These are phyloP conservation scores for Hycleus cichorii DNA, from an alignment of 1,140 invertebrate genomes.

Conservation along the genomic window DNA sequence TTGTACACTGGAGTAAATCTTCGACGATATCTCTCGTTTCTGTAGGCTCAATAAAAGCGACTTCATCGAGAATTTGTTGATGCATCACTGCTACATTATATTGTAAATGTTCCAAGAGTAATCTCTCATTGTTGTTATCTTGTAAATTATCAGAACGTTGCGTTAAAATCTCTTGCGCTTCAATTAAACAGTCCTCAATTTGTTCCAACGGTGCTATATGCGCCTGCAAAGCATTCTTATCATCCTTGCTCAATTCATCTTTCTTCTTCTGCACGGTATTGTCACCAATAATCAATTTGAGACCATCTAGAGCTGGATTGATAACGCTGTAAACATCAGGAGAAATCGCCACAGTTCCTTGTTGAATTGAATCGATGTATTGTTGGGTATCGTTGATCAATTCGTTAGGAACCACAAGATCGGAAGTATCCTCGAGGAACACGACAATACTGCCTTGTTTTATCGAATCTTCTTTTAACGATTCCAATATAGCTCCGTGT, in stretches of 20 bases:
- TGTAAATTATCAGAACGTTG: constrained; percentile 10
- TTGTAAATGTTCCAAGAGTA: constrained; percentile 27
- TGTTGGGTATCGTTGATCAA: constrained; percentile 27
- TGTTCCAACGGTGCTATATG: constrained; percentile 27
- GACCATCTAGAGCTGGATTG: not conserved
- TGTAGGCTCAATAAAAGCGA: constrained; percentile 17
- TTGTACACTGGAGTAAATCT: not conserved
- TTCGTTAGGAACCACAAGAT: constrained; percentile 21
- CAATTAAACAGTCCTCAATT: constrained; percentile 31
- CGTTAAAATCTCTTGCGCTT: constrained; percentile 25
- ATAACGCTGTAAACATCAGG: not conserved
- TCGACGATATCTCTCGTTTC: not conserved
- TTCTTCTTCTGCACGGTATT: constrained; percentile 22
- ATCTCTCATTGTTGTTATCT: constrained; percentile 16
- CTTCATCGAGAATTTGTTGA: constrained; percentile 31
- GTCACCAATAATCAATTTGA: constrained; percentile 16
- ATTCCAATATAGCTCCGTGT: constrained; percentile 13
- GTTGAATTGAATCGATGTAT: not conserved
- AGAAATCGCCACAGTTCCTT: not conserved
- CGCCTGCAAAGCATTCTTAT: constrained; percentile 22
- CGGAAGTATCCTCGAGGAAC: constrained; percentile 29
- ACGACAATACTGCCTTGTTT: constrained; percentile 25
- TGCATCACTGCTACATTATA: constrained; percentile 35
- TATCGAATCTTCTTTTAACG: constrained; percentile 10
- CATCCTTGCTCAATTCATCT: constrained; percentile 23